These are phyloP conservation scores for Nasonia oneida DNA, from an alignment of 2,888 invertebrate species.

Conservation along the genomic window DNA sequence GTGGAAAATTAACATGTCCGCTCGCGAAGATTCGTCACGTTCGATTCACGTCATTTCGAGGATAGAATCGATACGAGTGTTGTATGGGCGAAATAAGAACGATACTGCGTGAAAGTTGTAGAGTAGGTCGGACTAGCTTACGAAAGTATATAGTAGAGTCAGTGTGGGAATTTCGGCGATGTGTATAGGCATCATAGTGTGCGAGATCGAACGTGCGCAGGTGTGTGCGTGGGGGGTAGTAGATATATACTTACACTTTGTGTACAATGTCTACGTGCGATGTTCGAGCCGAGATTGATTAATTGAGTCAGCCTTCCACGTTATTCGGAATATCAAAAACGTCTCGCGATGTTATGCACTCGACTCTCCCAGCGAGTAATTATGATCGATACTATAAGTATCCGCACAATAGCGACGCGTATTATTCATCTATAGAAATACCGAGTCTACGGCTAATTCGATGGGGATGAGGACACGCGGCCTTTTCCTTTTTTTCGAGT, in stretches of 20 bases:
- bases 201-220: neutral
- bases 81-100: neutral
- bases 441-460: no score
- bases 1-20: neutral
- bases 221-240: neutral
- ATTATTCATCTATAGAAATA: no score
- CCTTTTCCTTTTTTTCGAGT: neutral
- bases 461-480: neutral
- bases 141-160: neutral
- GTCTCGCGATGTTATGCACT: neutral
- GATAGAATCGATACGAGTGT: neutral
- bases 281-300: conserved; percentile 40
- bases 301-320: conserved; percentile 6
- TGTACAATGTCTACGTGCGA: conserved; percentile 34
- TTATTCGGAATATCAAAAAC: neutral
- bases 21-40: neutral
- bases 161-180: conserved; percentile 2
- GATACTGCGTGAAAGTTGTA: neutral
- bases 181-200: neutral
- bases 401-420: no score
- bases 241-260: neutral
- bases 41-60: neutral
- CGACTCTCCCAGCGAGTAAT: no score
- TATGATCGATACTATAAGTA: no score
- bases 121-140: neutral